A percentile compares a stretch with the other conserved stretches of the same genome.
Evolutionary conservation across 2,888 invertebrate genomes (phyloP).

Genomic region (Sympetrum striolatum): DNA sequence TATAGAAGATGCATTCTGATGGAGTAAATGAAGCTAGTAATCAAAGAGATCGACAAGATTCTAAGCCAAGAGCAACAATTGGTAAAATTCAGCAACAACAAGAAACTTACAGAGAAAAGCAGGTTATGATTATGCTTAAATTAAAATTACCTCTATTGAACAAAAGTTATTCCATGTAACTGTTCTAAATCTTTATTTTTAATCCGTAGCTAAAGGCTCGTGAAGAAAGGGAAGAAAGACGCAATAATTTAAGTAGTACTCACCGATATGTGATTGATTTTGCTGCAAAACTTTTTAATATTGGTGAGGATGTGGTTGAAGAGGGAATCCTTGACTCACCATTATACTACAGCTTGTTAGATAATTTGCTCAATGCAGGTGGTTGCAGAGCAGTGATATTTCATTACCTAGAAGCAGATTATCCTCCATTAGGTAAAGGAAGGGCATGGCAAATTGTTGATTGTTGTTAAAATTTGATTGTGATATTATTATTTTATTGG

Average conservation of each 20-base stretch:
- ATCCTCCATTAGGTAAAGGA: slow-evolving; percentile 69
- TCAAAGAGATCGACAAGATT: background rate
- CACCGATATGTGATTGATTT: slow-evolving; percentile 74
- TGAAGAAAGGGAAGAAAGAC: slow-evolving; percentile 64
- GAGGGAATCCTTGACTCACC: slow-evolving; percentile 76
- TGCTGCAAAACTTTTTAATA: slow-evolving; percentile 66
- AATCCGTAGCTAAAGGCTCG: slow-evolving; percentile 66
- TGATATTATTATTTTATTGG: background rate
- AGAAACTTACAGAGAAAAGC: slow-evolving; percentile 18
- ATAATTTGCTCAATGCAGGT: slow-evolving; percentile 68
- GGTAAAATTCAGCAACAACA: background rate
- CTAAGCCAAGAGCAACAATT: background rate
- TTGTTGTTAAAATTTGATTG: background rate
- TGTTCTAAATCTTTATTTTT: background rate
- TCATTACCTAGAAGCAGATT: slow-evolving; percentile 71
- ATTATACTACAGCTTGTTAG: slow-evolving; percentile 67
- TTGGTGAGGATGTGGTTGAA: slow-evolving; percentile 66
- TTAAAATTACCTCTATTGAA: too few species aligned
- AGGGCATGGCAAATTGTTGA: background rate
- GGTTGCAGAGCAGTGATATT: slow-evolving; percentile 70
- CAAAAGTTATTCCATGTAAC: too few species aligned
- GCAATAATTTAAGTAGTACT: slow-evolving; percentile 60
- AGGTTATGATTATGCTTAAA: background rate
- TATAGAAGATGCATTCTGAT: background rate
- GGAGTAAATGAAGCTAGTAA: background rate